These are phyloP conservation scores for Prunella fulvescens DNA, from an alignment of 2,113 vertebrate genomes.

Conservation along the genomic window DNA sequence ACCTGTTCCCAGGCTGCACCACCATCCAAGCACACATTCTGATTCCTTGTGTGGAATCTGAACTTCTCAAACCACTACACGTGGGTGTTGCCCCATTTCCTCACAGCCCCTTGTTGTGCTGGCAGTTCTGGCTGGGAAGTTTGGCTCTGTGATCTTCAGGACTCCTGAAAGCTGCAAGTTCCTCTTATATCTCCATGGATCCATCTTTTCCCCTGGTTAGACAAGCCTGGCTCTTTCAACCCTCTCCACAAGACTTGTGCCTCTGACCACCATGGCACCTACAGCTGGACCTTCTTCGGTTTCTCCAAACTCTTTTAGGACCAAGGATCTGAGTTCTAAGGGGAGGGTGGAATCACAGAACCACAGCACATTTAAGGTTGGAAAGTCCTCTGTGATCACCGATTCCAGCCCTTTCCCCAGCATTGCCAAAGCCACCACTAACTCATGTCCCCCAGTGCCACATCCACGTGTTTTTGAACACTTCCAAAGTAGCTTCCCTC, in stretches of 20 bases:
- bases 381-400: not conserved
- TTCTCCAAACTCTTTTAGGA: not conserved
- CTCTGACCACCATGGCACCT: not conserved
- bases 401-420: not conserved
- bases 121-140: not conserved
- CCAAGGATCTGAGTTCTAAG: not conserved
- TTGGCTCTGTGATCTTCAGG: not conserved
- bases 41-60: not conserved
- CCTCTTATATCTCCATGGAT: not conserved
- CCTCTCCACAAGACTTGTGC: not conserved
- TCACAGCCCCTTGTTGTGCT: not conserved
- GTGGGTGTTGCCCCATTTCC: not conserved
- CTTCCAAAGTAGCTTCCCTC: not conserved
- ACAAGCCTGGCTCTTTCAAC: not conserved
- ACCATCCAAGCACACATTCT: not conserved
- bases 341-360: not conserved
- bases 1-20: not conserved
- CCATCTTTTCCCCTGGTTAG: not conserved
- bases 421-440: not conserved
- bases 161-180: not conserved
- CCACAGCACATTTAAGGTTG: not conserved
- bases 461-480: not conserved
- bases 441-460: not conserved
- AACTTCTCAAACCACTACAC: not conserved
- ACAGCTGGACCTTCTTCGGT: not conserved